Evolutionary conservation across 1,140 invertebrate genomes (phyloP), one percentile per base, ranked within the genome.

Genomic region (Aphis gossypii): DNA sequence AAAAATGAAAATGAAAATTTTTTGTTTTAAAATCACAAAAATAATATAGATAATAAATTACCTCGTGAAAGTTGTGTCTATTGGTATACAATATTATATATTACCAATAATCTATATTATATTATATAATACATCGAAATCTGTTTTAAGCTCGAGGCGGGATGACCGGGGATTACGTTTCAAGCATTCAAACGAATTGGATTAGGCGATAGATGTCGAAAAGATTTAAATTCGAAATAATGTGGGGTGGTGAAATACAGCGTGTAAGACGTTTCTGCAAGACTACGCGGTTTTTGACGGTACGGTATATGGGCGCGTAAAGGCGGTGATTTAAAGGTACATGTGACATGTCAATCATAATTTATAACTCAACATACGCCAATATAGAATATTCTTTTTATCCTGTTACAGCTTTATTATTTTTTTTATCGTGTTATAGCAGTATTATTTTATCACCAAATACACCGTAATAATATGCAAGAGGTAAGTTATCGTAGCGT

Each of bases 271-370:
- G 23, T 86, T 41, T 18, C 44, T 1, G 4, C 25, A 46, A 44
- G 44, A 46, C 30, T 30, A 86, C 9, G 23, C 9, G 23, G 1
- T 30, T 46, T 46, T 86, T 86, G 7, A 46, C 84, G 44, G 0
- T 86, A 35, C 8, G 30, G 4, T 76, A 76, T 76, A n/a, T 14
- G 60, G 60, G 30, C 14, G 14, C n/a, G 30, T 35, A 76, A 76
- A 76, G 30, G 30, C 30, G 11, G 14, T 41, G 38, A 41, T 3
- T 5, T 76, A 76, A 76, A 76, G n/a, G n/a, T 76, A 76, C 18
- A 76, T 68, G 60, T 76, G n/a, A 76, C 18, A 76, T 68, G 60
- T 76, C 60, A n/a, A n/a, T 76, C 60, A 76, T 76, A 76, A n/a
- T 3, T 51, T 14, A 51, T 51, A 11, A 60, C 60, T 76, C 30